Percentiles rank a stretch among this genome's conserved stretches.
Evolutionary conservation across 2,113 vertebrate species (phyloP).

Genomic region (Larimichthys polyactis): DNA sequence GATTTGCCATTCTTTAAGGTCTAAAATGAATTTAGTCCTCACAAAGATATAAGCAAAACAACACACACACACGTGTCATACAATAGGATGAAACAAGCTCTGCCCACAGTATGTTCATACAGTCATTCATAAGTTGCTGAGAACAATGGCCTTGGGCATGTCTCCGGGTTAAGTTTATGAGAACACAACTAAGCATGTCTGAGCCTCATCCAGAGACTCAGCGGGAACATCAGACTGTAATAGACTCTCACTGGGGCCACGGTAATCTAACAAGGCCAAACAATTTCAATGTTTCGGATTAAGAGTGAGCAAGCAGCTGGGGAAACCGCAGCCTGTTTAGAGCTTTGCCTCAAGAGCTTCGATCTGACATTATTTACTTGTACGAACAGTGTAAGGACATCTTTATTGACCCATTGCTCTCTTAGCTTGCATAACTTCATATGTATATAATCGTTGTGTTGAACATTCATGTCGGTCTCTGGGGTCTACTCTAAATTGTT

Average conservation of each 20-base stretch:
- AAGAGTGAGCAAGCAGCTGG: not conserved
- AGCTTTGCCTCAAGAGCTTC: not conserved
- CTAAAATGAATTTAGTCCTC: not conserved
- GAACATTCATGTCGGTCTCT: not conserved
- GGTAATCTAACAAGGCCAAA: conserved; percentile 16
- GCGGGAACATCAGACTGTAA: not conserved
- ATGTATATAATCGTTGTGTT: not conserved
- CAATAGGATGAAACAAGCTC: not conserved
- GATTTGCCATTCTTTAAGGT: too few species aligned
- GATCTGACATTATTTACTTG: not conserved
- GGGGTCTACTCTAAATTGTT: not conserved
- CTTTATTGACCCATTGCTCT: not conserved
- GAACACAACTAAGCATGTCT: conserved; percentile 6
- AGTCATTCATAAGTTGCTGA: conserved; percentile 10
- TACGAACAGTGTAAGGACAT: not conserved
- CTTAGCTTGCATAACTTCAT: not conserved
- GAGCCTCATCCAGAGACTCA: conserved; percentile 6
- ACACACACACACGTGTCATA: not conserved
- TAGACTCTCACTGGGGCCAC: not conserved
- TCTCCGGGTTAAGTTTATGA: conserved; percentile 26
- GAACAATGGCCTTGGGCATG: conserved; percentile 20
- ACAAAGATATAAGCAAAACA: not conserved
- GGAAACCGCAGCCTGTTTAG: not conserved
- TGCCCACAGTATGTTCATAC: not conserved
- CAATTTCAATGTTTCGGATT: not conserved